Conservation (phyloP, 2,113 vertebrate genomes). For the Gavialis gangeticus region DNA sequence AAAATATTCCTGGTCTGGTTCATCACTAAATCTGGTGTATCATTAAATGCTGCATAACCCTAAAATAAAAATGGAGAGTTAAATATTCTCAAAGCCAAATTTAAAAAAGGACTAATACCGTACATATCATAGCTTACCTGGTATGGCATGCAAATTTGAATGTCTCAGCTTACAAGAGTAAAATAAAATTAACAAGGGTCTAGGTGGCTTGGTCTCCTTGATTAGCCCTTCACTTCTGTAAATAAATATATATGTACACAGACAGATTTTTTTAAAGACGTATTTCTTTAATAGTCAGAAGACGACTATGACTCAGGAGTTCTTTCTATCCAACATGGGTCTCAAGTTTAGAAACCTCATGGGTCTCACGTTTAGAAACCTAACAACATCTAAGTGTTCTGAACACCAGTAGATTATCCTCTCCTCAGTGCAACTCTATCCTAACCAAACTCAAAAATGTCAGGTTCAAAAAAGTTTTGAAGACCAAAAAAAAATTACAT, state of each 20-base stretch:
- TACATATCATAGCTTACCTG: not conserved
- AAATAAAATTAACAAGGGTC: not conserved
- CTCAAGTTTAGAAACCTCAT: not conserved
- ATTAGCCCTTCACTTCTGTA: not conserved
- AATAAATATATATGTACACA: not conserved
- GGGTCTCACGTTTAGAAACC: fast-evolving
- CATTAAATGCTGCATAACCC: slow-evolving; percentile 88
- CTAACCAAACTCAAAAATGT: not conserved
- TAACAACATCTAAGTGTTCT: not conserved
- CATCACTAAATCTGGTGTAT: slow-evolving; percentile 86
- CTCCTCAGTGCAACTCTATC: not conserved
- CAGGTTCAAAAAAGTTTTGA: not conserved
- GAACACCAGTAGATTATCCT: not conserved
- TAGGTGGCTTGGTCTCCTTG: not conserved
- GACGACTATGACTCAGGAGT: not conserved
- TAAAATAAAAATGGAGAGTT: slow-evolving; percentile 59
- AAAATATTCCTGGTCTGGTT: slow-evolving; percentile 85
- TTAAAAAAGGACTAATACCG: not conserved
- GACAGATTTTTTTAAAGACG: not conserved
- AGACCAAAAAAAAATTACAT: not conserved
- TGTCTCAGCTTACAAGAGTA: not conserved
- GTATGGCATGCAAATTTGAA: not conserved
- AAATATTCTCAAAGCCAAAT: not conserved
- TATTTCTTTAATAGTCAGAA: not conserved
- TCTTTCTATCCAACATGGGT: not conserved